Base-by-base conservation (phyloP, 1,140 invertebrate species). In the Doryteuthis pealeii region DNA sequence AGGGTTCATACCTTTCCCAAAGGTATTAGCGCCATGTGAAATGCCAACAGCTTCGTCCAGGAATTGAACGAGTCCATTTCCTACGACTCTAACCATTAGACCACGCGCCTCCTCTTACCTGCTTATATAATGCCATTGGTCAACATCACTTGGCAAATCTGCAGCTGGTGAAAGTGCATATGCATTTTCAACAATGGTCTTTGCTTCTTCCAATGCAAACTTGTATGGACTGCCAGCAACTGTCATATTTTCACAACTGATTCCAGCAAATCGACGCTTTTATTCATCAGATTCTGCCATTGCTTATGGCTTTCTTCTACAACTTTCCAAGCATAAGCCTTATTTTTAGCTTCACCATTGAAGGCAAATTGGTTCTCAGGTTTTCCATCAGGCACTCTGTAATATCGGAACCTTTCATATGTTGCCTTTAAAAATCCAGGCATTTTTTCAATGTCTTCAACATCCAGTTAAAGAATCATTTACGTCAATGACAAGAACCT, bases 381-480 rank as follows among this genome's bases (percentile, higher is more conserved):
- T 89, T 99, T 99, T 45, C 97, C 97, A 91, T 98, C 96, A 70
- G 98, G 98, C 84, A 99, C 95, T 90, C 99, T 99, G 89, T 99
- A 99, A 77, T 97, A 94, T 82, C 94, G 94, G 85, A 99, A 98
- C 98, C 98, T 99, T 90, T 99, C 97, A 74, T 97, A 92, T 12
- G 97, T 97, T 18, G 96, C 96, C 80, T 94, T 93, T 82, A 99
- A 86, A 76, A 98, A 91, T 4, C 98, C 98, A 33, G 97, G 98
- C 89, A 95, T 96, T 86, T 93, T 93, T 85, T 99, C 96, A 73
- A 99, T 92, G 90, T 99, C 98, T 68, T 89, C 87, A 79, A 99
- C 92, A 80, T 90, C 89, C 89, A 30, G 96, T 95, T 75, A 95
- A 80, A 32, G 96, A 95, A 90, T 99, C 98, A 75, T 92, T 94